These are phyloP conservation scores for Falco biarmicus DNA, from an alignment of 2,797 vertebrate species.

Conservation along the genomic window DNA sequence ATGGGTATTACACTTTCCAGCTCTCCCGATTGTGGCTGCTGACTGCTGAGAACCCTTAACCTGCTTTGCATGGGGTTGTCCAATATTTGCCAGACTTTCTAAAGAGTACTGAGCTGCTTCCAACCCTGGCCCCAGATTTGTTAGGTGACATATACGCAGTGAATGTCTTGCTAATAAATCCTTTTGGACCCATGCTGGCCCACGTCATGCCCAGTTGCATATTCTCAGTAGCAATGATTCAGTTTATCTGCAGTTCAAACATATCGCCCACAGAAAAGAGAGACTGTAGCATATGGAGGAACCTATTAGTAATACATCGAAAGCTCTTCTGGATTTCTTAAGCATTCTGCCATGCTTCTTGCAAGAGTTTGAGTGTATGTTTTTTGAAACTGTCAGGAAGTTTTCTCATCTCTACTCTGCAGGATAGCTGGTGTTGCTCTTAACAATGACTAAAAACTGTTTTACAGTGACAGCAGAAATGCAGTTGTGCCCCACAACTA, in stretches of 20 bases:
- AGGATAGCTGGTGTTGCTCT: not conserved
- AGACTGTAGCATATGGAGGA: not conserved
- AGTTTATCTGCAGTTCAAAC: not conserved
- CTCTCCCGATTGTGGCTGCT: not conserved
- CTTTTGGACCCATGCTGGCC: slow-evolving; percentile 4
- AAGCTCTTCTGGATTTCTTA: not conserved
- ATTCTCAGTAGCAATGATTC: not conserved
- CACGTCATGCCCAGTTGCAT: not conserved
- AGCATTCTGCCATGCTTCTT: not conserved
- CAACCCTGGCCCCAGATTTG: not conserved
- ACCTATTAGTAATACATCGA: slow-evolving; percentile 3
- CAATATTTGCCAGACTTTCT: not conserved
- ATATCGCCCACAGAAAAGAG: not conserved
- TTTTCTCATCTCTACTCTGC: not conserved
- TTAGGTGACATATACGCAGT: not conserved
- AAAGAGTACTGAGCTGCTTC: not conserved
- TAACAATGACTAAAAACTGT: not conserved
- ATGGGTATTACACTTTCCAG: not conserved
- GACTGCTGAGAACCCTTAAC: slow-evolving; percentile 17
- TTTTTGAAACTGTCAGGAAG: not conserved
- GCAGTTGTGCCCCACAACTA: not conserved
- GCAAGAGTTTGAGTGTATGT: not conserved
- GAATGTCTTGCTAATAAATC: slow-evolving; percentile 20
- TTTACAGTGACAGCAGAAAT: not conserved
- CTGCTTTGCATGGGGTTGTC: slow-evolving; percentile 1